Conservation (phyloP, 2,797 vertebrate genomes). For the Sardinella longiceps region DNA sequence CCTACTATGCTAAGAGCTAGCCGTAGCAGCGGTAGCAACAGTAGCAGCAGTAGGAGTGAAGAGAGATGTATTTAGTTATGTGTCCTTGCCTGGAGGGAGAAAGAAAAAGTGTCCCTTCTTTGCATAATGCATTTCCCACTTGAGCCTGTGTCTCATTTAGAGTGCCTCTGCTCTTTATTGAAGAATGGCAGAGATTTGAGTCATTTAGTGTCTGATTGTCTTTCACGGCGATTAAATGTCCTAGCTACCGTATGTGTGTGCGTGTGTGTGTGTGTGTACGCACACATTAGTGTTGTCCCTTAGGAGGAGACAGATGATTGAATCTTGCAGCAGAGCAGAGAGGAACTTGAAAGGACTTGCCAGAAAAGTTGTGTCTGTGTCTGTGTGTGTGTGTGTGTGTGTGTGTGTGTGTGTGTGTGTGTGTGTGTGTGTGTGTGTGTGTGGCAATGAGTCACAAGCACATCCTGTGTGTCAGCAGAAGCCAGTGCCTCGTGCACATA, state of each 20-base stretch:
- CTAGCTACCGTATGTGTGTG: not conserved
- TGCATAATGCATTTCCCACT: conserved; percentile 16
- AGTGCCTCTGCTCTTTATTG: not conserved
- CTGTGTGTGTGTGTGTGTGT: not conserved
- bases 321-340: not conserved
- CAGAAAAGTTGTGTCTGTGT: not conserved
- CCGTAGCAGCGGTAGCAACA: too few relatives aligned
- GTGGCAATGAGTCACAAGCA: not conserved
- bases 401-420: conserved; percentile 1
- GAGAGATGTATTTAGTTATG: not conserved
- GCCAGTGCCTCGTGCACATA: not conserved
- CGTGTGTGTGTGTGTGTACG: too few relatives aligned
- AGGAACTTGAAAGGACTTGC: not conserved
- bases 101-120: not conserved
- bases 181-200: not conserved
- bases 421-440: conserved; percentile 5
- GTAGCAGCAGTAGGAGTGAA: not conserved
- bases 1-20: too few relatives aligned
- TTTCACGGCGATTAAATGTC: not conserved
- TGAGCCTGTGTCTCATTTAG: not conserved
- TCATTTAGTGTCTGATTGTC: not conserved
- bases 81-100: not conserved
- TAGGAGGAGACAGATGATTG: not conserved
- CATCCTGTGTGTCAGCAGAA: conserved; percentile 17
- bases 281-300: not conserved